These are phyloP conservation scores for Rachycentron canadum DNA, from an alignment of 2,797 vertebrate genomes.

Conservation along the genomic window DNA sequence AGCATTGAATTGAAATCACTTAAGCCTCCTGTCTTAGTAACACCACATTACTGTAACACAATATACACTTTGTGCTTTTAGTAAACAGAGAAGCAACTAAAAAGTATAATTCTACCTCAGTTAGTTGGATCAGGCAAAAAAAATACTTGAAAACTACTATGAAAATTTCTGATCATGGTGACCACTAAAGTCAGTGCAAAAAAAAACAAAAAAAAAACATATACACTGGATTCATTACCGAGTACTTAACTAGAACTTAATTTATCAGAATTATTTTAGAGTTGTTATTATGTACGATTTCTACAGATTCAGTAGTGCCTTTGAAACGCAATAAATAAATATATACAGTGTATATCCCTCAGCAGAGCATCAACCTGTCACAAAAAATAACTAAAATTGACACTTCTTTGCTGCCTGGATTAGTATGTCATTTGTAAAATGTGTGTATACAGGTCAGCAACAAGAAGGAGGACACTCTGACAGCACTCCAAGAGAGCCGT, in stretches of 20 bases:
- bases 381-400: neutral
- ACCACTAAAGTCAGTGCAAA: neutral
- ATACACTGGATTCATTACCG: neutral
- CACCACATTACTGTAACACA: neutral
- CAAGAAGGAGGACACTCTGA: neutral
- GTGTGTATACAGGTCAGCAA: constrained; percentile 18
- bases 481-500: neutral
- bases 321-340: too few relatives aligned
- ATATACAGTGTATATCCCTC: too few relatives aligned
- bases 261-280: neutral
- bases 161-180: neutral
- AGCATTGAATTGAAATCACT: neutral
- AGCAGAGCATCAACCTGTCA: neutral
- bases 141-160: neutral
- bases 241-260: neutral
- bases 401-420: neutral
- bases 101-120: neutral
- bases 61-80: neutral
- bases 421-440: neutral
- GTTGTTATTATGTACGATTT: neutral
- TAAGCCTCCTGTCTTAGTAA: neutral
- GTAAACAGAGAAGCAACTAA: too few relatives aligned
- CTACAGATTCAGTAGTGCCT: too few relatives aligned
- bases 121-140: neutral
- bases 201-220: neutral